Evolutionary conservation across 2,113 vertebrate genomes (phyloP).

Genomic region (Copsychus sechellarum): DNA sequence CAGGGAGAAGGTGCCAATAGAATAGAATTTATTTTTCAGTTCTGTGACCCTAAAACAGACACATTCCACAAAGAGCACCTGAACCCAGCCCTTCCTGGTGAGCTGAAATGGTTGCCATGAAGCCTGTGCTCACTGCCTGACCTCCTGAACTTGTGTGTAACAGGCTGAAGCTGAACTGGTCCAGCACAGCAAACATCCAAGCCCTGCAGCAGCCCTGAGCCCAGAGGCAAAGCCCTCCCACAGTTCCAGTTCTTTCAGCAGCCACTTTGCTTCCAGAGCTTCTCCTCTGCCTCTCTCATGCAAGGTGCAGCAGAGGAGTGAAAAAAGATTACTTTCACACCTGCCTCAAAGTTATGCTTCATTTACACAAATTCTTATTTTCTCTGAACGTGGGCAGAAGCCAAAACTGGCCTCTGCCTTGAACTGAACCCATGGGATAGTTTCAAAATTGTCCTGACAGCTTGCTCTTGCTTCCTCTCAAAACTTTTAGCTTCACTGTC

Average conservation of each 20-base stretch:
- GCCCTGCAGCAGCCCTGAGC: neutral
- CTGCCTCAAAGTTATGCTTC: neutral
- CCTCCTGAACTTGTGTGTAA: accelerated
- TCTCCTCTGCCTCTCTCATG: neutral
- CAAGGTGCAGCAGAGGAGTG: neutral
- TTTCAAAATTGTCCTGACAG: neutral
- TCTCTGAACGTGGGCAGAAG: neutral
- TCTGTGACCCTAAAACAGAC: neutral
- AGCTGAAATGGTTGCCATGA: neutral
- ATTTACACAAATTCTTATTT: neutral
- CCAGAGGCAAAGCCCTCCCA: neutral
- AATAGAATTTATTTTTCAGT: neutral
- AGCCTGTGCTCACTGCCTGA: neutral
- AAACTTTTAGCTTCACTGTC: neutral
- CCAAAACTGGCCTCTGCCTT: neutral
- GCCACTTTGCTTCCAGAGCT: neutral
- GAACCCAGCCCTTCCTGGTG: neutral
- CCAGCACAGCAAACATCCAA: neutral
- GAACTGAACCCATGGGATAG: accelerated
- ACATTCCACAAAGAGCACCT: neutral
- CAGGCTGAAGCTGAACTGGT: neutral
- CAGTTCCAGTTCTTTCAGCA: neutral
- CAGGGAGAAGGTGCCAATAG: neutral
- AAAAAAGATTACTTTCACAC: neutral
- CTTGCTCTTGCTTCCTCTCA: neutral